Base-by-base conservation (phyloP, 2,797 vertebrate species). In the Craterocephalus amniculus region DNA sequence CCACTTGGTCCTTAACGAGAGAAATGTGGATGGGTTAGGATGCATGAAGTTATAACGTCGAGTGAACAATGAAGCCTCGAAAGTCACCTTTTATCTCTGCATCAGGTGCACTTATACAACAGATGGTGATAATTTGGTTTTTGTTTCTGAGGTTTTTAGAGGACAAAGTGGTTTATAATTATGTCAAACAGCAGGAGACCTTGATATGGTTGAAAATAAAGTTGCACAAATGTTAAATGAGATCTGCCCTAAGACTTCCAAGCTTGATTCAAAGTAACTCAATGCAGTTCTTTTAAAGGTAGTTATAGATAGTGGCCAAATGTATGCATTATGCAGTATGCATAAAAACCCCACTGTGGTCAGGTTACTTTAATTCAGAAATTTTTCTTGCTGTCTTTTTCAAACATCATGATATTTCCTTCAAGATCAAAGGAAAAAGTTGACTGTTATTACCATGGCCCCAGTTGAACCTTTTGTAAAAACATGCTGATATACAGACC, bases 1-100 rank as follows among this genome's bases (percentile, higher is more conserved):
- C 70, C 45, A 11, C 80, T 72, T 58, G 79, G 78, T 85, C 73
- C 83, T 85, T 87, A 83, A 86, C 88, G 80, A 89, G 72, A 61
- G 59, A 65, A 72, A 67, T 81, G 54, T 76, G 66, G 65, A 55
- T 63, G 67, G 78, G 71, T 40, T 49, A 67, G 63, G 52, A 75
- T 45, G 62, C 49, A 31, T 35, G 57, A 64, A 56, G 36, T 48
- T 43, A 13, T 27, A 58, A 61, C 36, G 45, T 64, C 0, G 1
- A 48, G 59, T 27, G 35, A 52, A 55, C 20, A 36, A 20, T 12
- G 24, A 63, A 27, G 45, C 65, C 55, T 18, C n/a, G n/a, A 16
- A 20, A 40, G 38, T 32, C 65, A 52, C n/a, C n/a, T 32, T 16
- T 60, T 64, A 73, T 70, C 14, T 34, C 40, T 20, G 32, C 18